phyloP scores from a whole-genome alignment of 2,888 invertebrate genomes.

The Laspeyria flexula region DNA sequence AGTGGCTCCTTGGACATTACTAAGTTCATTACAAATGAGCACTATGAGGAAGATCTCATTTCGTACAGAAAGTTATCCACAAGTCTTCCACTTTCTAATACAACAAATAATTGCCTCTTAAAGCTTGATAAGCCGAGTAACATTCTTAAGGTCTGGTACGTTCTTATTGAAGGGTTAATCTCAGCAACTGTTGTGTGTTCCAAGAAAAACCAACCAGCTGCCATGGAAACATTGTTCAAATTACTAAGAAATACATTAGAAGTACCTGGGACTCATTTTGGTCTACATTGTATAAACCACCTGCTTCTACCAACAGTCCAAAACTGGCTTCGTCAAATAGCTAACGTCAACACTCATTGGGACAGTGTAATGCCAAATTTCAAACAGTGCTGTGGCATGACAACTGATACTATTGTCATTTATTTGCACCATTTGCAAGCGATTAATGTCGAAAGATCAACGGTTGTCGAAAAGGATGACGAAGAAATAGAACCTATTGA shows the following conservation, averaged over 20 bases:
- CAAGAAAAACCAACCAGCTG: slow-evolving; percentile 94
- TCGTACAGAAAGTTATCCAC: slow-evolving; percentile 88
- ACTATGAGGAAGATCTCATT: slow-evolving; percentile 88
- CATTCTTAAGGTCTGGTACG: slow-evolving; percentile 95
- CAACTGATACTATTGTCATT: slow-evolving; percentile 95
- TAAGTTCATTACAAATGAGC: slow-evolving; percentile 88
- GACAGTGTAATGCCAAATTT: slow-evolving; percentile 94
- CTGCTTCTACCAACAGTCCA: slow-evolving; percentile 96
- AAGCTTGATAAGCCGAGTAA: slow-evolving; percentile 92
- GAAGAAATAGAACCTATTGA: slow-evolving; percentile 84
- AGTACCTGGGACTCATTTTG: slow-evolving; percentile 95
- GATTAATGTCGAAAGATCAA: slow-evolving; percentile 76
- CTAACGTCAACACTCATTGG: slow-evolving; percentile 90
- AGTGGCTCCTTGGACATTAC: slow-evolving; percentile 89
- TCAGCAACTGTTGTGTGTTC: slow-evolving; percentile 93
- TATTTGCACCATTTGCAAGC: slow-evolving; percentile 92
- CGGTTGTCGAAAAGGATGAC: slow-evolving; percentile 72
- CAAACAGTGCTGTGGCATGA: slow-evolving; percentile 97
- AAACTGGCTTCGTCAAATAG: slow-evolving; percentile 94
- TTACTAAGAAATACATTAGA: slow-evolving; percentile 91
- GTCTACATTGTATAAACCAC: slow-evolving; percentile 96
- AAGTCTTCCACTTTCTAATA: slow-evolving; percentile 77
- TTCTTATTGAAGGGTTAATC: slow-evolving; percentile 94
- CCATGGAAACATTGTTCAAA: slow-evolving; percentile 95
- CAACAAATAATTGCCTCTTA: slow-evolving; percentile 84